phyloP scores from a whole-genome alignment of 2,113 vertebrate genomes.

The Ptilorrhoa leucosticta region DNA sequence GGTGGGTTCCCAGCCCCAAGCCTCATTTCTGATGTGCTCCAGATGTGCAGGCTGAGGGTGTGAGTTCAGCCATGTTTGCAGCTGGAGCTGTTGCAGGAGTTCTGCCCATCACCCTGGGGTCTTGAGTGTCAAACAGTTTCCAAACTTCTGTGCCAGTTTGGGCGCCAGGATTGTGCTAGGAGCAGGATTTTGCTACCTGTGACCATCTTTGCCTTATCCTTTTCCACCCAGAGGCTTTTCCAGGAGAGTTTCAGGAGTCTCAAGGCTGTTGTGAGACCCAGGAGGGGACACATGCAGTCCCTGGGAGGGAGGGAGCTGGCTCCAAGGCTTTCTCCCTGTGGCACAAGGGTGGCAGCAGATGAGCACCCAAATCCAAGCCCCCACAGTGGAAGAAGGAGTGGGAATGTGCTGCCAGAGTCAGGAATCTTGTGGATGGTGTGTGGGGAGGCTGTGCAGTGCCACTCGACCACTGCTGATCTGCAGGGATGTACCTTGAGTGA shows the following conservation, averaged over 20 bases:
- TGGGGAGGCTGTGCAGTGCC: background rate
- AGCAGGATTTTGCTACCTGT: background rate
- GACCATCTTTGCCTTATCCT: background rate
- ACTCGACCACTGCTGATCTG: fast-evolving
- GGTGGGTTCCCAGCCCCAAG: background rate
- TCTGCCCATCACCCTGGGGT: background rate
- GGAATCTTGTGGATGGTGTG: background rate
- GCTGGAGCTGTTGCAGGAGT: background rate
- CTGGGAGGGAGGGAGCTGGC: background rate
- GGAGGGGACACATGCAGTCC: background rate
- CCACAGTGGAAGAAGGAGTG: background rate
- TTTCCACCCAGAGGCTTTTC: background rate
- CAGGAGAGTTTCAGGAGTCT: background rate
- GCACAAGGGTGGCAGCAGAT: background rate
- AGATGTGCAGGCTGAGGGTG: background rate
- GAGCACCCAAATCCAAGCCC: background rate
- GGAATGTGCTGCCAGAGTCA: background rate
- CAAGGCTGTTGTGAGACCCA: background rate
- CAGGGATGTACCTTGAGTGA: background rate
- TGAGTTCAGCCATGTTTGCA: background rate
- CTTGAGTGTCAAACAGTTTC: background rate
- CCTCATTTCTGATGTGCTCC: background rate
- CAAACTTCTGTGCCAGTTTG: background rate
- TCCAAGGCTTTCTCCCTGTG: background rate
- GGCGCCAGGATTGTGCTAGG: background rate